Base-by-base conservation (phyloP, 64 coral and sea anemone genomes). In the Montipora capricornis region DNA sequence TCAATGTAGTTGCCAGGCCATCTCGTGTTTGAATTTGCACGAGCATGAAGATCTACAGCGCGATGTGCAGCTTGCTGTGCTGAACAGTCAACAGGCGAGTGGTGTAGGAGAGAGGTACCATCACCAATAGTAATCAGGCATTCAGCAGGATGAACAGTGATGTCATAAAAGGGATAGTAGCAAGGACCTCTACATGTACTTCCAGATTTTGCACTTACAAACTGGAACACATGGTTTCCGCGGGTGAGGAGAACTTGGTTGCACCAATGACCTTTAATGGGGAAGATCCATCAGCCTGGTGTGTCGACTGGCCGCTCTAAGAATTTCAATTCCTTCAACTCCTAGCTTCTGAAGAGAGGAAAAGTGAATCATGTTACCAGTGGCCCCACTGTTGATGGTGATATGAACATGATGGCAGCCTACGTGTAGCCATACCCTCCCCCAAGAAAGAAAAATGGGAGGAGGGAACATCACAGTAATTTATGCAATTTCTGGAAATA, bases 161-260 rank as follows among this genome's bases (percentile, higher is more conserved):
- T 66, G 16, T 93, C 81, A 93, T 93, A n/a, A 93, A 93, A 9
- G 91, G 91, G 17, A 50, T 87, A n/a, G 73, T 70, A 6, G 82
- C 50, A 6, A 93, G 60, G 22, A 86, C 17, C 19, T 86, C 55
- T 47, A 26, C 24, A 26, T 26, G 24, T 26, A 86, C 82, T 12
- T 86, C 82, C 64, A 68, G 58, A 20, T 81, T 26, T 20, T 80
- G 24, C 13, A 77, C 46, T 60, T 49, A 80, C 75, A 78, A 90
- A 81, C 46, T 16, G 47, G 19, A 81, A 60, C 48, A 19, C 20
- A 14, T 81, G 78, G 4, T 50, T 5, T 8, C 45, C 9, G 15
- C 1, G 78, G 8, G 47, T 60, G 45, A 81, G 44, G 77, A 44
- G 16, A 79, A 1, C 67, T 70, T 70, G 78, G 78, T 6, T 60